A percentile compares a stretch with the other conserved stretches of the same genome.
Conservation (phyloP, 2,888 invertebrate species). For the Hololepta plana region DNA sequence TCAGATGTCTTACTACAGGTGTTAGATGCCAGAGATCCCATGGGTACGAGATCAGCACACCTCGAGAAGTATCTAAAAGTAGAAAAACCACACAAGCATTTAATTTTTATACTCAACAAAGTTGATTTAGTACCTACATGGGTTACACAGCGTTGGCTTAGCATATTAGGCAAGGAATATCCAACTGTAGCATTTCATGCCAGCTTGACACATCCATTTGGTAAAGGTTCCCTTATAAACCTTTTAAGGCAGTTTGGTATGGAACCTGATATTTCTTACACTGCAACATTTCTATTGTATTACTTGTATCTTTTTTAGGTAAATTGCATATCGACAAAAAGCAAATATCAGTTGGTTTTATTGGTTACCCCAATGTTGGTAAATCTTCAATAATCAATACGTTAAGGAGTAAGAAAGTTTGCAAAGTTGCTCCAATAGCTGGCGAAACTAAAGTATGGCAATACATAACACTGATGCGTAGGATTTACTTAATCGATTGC, state of each 20-base stretch:
- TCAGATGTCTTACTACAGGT: slow-evolving; percentile 95
- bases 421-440: slow-evolving; percentile 96
- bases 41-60: slow-evolving; percentile 74
- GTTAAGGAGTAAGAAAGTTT: slow-evolving; percentile 88
- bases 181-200: slow-evolving; percentile 98
- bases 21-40: slow-evolving; percentile 91
- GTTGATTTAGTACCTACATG: slow-evolving; percentile 92
- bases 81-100: slow-evolving; percentile 93
- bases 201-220: slow-evolving; percentile 96
- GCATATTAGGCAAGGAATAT: slow-evolving; percentile 81
- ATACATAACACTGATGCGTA: slow-evolving; percentile 93
- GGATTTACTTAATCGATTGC: slow-evolving; percentile 95
- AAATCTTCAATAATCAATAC: slow-evolving; percentile 98
- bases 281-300: too few relatives aligned
- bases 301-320: slow-evolving; percentile 15
- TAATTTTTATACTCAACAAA: slow-evolving; percentile 95
- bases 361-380: slow-evolving; percentile 98
- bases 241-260: slow-evolving; percentile 79
- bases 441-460: slow-evolving; percentile 99
- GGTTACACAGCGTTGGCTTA: slow-evolving; percentile 97
- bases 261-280: too few relatives aligned
- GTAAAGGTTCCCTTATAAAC: slow-evolving; percentile 93
- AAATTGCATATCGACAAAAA: slow-evolving; percentile 93
- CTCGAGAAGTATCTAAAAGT: slow-evolving; percentile 82
- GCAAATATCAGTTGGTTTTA: slow-evolving; percentile 96